These are phyloP conservation scores for Mastigias papua DNA, from an alignment of 30 jellyfish, hydroid and myxozoan genomes.

Conservation along the genomic window DNA sequence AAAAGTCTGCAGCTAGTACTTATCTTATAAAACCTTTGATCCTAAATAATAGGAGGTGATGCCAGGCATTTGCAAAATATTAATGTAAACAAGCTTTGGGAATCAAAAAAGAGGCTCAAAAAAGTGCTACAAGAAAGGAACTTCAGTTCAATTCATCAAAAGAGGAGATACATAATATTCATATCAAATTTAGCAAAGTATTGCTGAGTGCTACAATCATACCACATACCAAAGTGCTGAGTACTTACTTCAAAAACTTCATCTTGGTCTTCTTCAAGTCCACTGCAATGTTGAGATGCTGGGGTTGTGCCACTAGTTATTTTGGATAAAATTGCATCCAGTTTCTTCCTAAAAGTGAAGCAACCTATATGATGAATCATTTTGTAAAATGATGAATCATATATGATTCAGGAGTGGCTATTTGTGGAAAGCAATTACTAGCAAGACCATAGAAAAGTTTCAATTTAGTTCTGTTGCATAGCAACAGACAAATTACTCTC, in stretches of 20 bases:
- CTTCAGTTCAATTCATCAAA: no score
- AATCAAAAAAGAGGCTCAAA: no score
- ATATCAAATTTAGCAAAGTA: no score
- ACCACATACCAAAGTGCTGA: not conserved
- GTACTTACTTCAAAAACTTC: not conserved
- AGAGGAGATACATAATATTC: no score
- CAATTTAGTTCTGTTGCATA: not conserved
- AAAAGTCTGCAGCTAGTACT: no score
- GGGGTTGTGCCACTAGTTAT: not conserved
- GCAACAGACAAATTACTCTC: not conserved
- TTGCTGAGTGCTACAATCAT: not conserved
- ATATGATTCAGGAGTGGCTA: not conserved
- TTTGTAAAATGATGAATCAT: no score
- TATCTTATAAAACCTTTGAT: no score
- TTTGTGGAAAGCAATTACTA: not conserved
- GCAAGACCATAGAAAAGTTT: not conserved
- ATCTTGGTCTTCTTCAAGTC: not conserved
- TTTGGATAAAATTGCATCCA: slow-evolving; percentile 29
- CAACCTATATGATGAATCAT: not conserved
- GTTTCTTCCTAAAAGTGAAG: slow-evolving; percentile 12
- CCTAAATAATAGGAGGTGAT: no score
- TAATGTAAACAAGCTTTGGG: no score
- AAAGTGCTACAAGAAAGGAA: no score
- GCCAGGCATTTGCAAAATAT: no score
- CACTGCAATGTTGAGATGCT: not conserved